Percentiles rank a stretch among this genome's conserved stretches.
These are phyloP conservation scores for Planococcus citri DNA, from an alignment of 1,140 invertebrate genomes.

Conservation along the genomic window DNA sequence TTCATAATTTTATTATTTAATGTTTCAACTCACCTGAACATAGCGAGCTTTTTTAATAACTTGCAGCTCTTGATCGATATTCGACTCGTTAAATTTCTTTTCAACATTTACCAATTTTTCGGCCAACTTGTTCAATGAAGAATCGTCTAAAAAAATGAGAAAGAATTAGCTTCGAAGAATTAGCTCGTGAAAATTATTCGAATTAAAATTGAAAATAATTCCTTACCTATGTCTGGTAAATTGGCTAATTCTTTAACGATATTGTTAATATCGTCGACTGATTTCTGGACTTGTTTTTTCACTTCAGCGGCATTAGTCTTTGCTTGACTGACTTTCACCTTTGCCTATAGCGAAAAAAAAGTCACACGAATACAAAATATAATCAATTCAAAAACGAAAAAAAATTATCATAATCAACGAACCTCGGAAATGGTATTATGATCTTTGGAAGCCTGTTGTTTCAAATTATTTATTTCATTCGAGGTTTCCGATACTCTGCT, in stretches of 20 bases:
- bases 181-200: background rate
- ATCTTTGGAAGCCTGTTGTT: slow-evolving; percentile 60
- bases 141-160: slow-evolving; percentile 41
- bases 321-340: slow-evolving; percentile 70
- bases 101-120: slow-evolving; percentile 58
- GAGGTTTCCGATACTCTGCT: slow-evolving; percentile 57
- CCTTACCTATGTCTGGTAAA: slow-evolving; percentile 54
- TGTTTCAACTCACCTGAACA: slow-evolving; percentile 33
- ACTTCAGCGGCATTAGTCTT: slow-evolving; percentile 67
- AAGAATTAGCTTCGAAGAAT: slow-evolving; percentile 20
- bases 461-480: slow-evolving; percentile 51
- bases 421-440: slow-evolving; percentile 58
- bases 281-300: slow-evolving; percentile 63
- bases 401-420: slow-evolving; percentile 34
- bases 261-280: slow-evolving; percentile 59
- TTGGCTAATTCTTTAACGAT: slow-evolving; percentile 70
- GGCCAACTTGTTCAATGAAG: slow-evolving; percentile 57
- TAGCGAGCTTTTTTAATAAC: slow-evolving; percentile 54
- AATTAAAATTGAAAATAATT: background rate
- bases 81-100: slow-evolving; percentile 51
- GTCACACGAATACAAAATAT: slow-evolving; percentile 13
- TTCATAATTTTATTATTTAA: no score
- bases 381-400: background rate
- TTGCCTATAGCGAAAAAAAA: slow-evolving; percentile 36
- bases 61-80: slow-evolving; percentile 62